Percentiles rank a stretch among this genome's conserved stretches.
Evolutionary conservation across 2,797 vertebrate species (phyloP).

Genomic region (Botia almorhae): DNA sequence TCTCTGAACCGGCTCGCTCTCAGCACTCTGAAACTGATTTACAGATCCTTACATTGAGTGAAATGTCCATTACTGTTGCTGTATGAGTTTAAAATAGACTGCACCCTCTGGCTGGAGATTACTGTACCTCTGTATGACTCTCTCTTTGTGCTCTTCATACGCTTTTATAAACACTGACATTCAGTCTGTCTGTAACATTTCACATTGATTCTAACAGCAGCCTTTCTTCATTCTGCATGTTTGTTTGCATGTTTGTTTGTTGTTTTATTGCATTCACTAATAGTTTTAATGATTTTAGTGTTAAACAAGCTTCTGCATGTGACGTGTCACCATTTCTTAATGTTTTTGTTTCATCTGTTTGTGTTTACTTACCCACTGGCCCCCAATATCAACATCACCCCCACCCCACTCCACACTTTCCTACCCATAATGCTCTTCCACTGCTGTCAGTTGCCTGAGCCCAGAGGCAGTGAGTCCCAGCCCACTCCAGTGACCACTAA

Average conservation of each 20-base stretch:
- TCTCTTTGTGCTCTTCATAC: neutral
- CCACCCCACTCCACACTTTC: constrained; percentile 62
- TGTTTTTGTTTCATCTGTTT: constrained; percentile 59
- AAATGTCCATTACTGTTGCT: no score
- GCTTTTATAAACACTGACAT: neutral
- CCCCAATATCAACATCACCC: constrained; percentile 46
- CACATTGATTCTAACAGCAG: constrained; percentile 54
- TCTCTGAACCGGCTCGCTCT: no score
- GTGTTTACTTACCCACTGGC: constrained; percentile 61
- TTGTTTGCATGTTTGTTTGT: constrained; percentile 61
- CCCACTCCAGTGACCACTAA: constrained; percentile 88
- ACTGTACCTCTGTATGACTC: neutral
- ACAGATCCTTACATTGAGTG: no score
- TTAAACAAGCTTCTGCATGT: constrained; percentile 82
- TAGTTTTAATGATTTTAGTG: constrained; percentile 75
- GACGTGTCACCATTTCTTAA: constrained; percentile 60
- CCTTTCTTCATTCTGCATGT: constrained; percentile 73
- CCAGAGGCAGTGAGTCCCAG: constrained; percentile 90
- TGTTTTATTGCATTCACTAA: constrained; percentile 62
- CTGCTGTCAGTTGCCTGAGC: constrained; percentile 86
- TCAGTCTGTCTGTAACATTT: neutral
- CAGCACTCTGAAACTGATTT: no score
- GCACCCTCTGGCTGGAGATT: neutral
- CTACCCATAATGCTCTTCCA: constrained; percentile 54
- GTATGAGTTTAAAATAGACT: neutral